These are phyloP conservation scores for Drosophila sechellia DNA, from an alignment of 1,140 invertebrate species.

Conservation along the genomic window DNA sequence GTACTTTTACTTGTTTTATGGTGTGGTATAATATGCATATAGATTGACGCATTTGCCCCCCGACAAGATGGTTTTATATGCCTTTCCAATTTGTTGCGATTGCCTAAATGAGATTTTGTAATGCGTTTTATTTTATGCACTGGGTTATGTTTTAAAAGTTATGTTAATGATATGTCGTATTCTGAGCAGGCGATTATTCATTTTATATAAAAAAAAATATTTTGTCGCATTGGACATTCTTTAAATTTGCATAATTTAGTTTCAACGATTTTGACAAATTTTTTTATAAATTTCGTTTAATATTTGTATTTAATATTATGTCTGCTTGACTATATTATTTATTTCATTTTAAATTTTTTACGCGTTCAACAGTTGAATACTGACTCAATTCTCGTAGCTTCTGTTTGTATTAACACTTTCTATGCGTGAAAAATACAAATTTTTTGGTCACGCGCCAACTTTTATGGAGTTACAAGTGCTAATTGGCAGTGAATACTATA, in stretches of 20 bases:
- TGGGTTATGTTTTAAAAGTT: slow-evolving; percentile 4
- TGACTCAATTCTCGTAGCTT: slow-evolving; percentile 10
- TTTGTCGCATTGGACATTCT: not conserved
- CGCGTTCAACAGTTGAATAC: not conserved
- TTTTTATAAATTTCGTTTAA: not conserved
- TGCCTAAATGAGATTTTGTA: slow-evolving; percentile 33
- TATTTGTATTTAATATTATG: slow-evolving; percentile 10
- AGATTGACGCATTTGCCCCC: slow-evolving; percentile 71
- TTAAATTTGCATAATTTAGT: slow-evolving; percentile 13
- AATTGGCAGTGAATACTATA: slow-evolving; percentile 41
- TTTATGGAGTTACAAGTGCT: slow-evolving; percentile 50
- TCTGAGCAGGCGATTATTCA: not conserved
- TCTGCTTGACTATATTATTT: not conserved
- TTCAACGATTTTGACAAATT: slow-evolving; percentile 1
- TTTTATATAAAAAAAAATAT: not conserved
- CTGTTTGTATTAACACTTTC: slow-evolving; percentile 41
- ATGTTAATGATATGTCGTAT: slow-evolving; percentile 7
- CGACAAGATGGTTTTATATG: slow-evolving; percentile 47
- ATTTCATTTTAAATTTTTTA: slow-evolving; percentile 3
- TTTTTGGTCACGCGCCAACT: slow-evolving; percentile 34
- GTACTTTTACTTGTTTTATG: slow-evolving; percentile 55
- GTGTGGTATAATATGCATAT: slow-evolving; percentile 50
- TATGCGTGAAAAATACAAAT: slow-evolving; percentile 1
- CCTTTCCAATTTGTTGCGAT: slow-evolving; percentile 38
- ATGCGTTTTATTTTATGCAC: slow-evolving; percentile 13